phyloP scores from a whole-genome alignment of 2,888 invertebrate genomes.

The Aspidiotus rigidus region DNA sequence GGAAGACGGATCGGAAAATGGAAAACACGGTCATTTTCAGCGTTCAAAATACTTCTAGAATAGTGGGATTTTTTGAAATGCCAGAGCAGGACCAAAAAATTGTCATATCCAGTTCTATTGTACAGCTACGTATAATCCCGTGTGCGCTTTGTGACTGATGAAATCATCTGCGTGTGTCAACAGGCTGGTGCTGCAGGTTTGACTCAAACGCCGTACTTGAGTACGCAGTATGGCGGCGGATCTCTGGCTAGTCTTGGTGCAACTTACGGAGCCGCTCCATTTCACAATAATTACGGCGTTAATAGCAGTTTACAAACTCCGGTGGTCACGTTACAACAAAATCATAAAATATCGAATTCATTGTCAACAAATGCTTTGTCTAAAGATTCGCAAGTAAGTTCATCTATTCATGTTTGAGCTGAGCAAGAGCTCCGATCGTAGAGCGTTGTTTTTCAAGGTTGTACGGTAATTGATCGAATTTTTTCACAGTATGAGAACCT shows the following conservation, averaged over 20 bases:
- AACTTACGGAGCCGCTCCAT: slow-evolving; percentile 29
- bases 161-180: not conserved
- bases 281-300: slow-evolving; percentile 28
- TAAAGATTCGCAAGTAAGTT: slow-evolving; percentile 25
- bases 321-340: slow-evolving; percentile 20
- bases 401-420: too few species aligned
- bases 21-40: too few species aligned
- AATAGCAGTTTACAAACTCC: slow-evolving; percentile 21
- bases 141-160: not conserved
- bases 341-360: slow-evolving; percentile 30
- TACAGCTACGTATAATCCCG: too few species aligned
- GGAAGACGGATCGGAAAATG: too few species aligned
- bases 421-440: too few species aligned
- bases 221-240: slow-evolving; percentile 27
- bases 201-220: slow-evolving; percentile 23
- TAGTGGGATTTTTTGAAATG: too few species aligned
- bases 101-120: too few species aligned
- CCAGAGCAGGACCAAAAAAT: too few species aligned
- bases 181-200: slow-evolving; percentile 28
- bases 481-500: slow-evolving; percentile 22
- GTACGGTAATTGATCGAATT: too few species aligned
- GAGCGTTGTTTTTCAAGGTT: too few species aligned
- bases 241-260: slow-evolving; percentile 27
- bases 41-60: too few species aligned
- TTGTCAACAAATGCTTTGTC: slow-evolving; percentile 13